Evolutionary conservation across 2,113 vertebrate genomes (phyloP).

Genomic region (Aldabrachelys gigantea): DNA sequence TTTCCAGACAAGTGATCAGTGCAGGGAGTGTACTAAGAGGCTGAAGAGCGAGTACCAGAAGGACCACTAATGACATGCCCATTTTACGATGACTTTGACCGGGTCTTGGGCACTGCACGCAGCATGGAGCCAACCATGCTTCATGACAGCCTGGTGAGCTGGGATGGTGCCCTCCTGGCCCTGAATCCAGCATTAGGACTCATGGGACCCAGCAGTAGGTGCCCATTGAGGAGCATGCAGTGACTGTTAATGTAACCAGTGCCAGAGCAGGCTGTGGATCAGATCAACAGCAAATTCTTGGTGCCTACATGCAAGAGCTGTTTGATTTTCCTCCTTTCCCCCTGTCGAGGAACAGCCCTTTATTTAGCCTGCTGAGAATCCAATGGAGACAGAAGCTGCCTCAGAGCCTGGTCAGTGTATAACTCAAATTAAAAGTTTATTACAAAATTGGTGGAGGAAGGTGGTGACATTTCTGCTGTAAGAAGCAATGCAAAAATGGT

Average conservation of each 20-base stretch:
- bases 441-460: no score
- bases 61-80: no score
- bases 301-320: not conserved
- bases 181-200: not conserved
- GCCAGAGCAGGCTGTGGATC: not conserved
- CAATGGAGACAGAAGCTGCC: not conserved
- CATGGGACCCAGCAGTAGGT: not conserved
- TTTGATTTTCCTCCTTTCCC: not conserved
- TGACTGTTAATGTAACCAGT: not conserved
- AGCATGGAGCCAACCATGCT: not conserved
- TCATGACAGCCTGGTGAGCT: not conserved
- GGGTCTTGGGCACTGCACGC: not conserved
- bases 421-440: not conserved
- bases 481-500: not conserved
- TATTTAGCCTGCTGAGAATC: no score
- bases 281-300: not conserved
- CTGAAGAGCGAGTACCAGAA: no score
- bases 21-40: not conserved
- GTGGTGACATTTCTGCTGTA: not conserved
- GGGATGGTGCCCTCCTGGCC: not conserved
- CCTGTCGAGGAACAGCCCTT: not conserved
- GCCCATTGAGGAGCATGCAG: not conserved
- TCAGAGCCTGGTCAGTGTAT: not conserved
- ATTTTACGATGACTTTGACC: not conserved
- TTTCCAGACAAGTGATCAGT: not conserved